phyloP scores from a whole-genome alignment of 2,797 vertebrate species.

The Yasuhikotakia modesta region DNA sequence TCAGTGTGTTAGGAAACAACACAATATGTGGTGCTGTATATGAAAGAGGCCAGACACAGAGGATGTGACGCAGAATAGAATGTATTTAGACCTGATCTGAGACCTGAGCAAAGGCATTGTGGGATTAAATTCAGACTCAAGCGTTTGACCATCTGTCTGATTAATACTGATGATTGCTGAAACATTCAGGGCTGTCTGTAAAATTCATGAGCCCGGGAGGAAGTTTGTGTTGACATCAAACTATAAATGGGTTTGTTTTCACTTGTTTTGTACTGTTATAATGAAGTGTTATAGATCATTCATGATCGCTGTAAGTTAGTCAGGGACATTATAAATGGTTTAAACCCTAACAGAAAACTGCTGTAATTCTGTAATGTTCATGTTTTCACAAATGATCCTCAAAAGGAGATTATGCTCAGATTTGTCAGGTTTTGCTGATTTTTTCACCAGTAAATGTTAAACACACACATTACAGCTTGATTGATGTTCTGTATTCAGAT shows the following conservation, averaged over 20 bases:
- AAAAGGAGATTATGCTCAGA: no score
- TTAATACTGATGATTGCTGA: neutral
- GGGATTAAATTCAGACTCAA: neutral
- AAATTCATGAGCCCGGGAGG: neutral
- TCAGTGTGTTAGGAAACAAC: constrained; percentile 36
- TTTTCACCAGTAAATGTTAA: neutral
- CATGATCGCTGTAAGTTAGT: no score
- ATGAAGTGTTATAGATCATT: no score
- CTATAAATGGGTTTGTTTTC: no score
- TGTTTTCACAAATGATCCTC: no score
- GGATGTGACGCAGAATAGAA: constrained; percentile 11
- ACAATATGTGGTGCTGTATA: constrained; percentile 25
- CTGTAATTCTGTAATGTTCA: no score
- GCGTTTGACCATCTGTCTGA: constrained; percentile 7
- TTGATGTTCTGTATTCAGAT: constrained; percentile 58
- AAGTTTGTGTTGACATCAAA: neutral
- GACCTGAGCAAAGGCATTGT: constrained; percentile 8
- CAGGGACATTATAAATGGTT: constrained; percentile 33
- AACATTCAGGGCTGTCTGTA: neutral
- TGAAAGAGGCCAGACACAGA: constrained; percentile 10
- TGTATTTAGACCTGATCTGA: constrained; percentile 12
- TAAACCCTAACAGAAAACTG: no score
- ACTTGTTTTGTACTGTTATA: no score
- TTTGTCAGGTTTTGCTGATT: no score
- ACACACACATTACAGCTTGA: constrained; percentile 42